These are phyloP conservation scores for Ctenodactylus gundi DNA, from an alignment of 2,113 vertebrate species.

Conservation along the genomic window DNA sequence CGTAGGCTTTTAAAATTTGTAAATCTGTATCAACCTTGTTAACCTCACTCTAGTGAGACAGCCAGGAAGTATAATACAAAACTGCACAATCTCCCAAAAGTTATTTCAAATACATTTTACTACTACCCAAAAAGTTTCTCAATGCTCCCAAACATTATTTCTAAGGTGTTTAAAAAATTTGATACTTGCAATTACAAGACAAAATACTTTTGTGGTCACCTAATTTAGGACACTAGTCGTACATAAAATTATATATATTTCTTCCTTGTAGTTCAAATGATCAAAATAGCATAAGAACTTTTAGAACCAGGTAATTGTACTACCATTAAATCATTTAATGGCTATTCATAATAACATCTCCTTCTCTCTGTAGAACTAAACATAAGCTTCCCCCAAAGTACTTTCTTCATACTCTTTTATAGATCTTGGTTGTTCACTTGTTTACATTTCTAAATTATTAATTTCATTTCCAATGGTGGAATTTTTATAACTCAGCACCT, in stretches of 20 bases:
- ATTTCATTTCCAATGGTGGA: neutral
- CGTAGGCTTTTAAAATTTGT: neutral
- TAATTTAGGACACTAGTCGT: neutral
- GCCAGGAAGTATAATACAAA: neutral
- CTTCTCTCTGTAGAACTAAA: neutral
- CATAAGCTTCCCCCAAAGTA: neutral
- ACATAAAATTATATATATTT: neutral
- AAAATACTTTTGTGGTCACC: neutral
- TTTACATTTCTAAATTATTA: slow-evolving; percentile 12
- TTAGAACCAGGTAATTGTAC: neutral
- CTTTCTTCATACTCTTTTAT: slow-evolving; percentile 3
- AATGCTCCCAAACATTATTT: neutral
- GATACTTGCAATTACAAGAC: neutral
- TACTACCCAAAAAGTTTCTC: neutral
- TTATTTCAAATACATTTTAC: neutral
- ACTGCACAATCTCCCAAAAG: neutral
- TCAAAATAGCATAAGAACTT: slow-evolving; percentile 10
- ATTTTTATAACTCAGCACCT: neutral
- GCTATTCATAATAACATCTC: neutral
- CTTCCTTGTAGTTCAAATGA: neutral
- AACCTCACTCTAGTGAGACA: neutral
- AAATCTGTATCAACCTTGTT: neutral
- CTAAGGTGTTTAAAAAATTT: neutral
- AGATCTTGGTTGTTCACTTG: neutral
- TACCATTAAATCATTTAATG: neutral